phyloP scores from a whole-genome alignment of 2,888 invertebrate species.

The Cinara cedri region DNA sequence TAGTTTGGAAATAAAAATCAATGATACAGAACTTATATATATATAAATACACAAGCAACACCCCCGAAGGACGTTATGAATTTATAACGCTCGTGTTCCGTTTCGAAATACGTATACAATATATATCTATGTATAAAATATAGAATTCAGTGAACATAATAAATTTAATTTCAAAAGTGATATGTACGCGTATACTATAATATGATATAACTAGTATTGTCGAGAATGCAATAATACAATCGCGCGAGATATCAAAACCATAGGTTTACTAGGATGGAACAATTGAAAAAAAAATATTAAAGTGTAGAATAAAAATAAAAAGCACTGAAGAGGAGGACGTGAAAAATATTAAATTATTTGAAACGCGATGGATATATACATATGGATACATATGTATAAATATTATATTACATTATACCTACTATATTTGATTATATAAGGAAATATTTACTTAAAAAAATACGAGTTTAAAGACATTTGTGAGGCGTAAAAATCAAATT shows the following conservation, averaged over 20 bases:
- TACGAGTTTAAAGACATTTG: too few relatives aligned
- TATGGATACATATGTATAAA: too few relatives aligned
- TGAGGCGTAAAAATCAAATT: constrained; percentile 3
- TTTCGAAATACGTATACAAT: too few relatives aligned
- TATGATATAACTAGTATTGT: background rate
- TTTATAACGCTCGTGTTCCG: background rate
- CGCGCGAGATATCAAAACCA: constrained; percentile 21
- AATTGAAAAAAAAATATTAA: constrained; percentile 41
- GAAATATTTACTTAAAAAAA: too few relatives aligned
- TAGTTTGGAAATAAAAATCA: constrained; percentile 13
- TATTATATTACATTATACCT: too few relatives aligned
- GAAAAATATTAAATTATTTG: constrained; percentile 8
- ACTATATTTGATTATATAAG: too few relatives aligned
- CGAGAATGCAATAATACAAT: constrained; percentile 7
- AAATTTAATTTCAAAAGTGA: constrained; percentile 16
- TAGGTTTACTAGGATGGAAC: constrained; percentile 24
- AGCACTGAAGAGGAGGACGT: background rate
- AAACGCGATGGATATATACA: background rate
- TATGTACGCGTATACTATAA: background rate
- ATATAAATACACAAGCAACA: background rate
- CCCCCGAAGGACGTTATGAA: constrained; percentile 1
- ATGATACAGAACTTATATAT: background rate
- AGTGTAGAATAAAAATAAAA: constrained; percentile 7
- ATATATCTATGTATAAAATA: too few relatives aligned
- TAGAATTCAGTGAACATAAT: constrained; percentile 27